Evolutionary conservation across 1,140 invertebrate genomes (phyloP), one percentile per base, ranked within the genome.

Genomic region (Littorina saxatilis): DNA sequence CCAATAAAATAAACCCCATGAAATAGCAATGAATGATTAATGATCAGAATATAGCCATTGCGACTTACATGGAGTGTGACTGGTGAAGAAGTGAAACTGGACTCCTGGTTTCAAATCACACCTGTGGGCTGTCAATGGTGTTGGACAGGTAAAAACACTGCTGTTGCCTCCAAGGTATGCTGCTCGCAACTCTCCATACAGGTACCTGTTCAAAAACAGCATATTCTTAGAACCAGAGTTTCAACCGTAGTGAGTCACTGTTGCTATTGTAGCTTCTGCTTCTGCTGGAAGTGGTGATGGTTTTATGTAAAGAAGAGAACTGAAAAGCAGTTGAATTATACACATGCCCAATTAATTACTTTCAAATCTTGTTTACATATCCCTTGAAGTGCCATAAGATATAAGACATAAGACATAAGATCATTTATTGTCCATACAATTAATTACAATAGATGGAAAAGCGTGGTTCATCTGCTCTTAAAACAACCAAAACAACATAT

Each of bases 11-110:
- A n/a, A n/a, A n/a, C n/a, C n/a, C n/a, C n/a, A n/a, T n/a, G n/a
- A n/a, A n/a, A n/a, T n/a, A n/a, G n/a, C n/a, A n/a, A n/a, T n/a
- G n/a, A n/a, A n/a, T n/a, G n/a, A n/a, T n/a, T n/a, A n/a, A n/a
- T n/a, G n/a, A n/a, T n/a, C n/a, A n/a, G n/a, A n/a, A n/a, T n/a
- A n/a, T n/a, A n/a, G n/a, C n/a, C n/a, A n/a, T 66, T 72, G 43
- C 82, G 80, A 87, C 89, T 89, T 89, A 92, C 98, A 99, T 66
- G 97, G 98, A 55, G 95, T 95, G 88, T 97, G 96, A 84, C 96
- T 97, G 35, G 96, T 95, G 88, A 96, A 97, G 88, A 99, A 96
- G 92, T 98, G 95, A 92, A 98, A 98, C 23, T 94, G 93, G 66
- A 96, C 89, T 17, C 93, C 92, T n/a, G 93, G 75, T 84, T 94